Evolutionary conservation across 2,113 vertebrate species (phyloP).

Genomic region (Trichomycterus rosablanca): DNA sequence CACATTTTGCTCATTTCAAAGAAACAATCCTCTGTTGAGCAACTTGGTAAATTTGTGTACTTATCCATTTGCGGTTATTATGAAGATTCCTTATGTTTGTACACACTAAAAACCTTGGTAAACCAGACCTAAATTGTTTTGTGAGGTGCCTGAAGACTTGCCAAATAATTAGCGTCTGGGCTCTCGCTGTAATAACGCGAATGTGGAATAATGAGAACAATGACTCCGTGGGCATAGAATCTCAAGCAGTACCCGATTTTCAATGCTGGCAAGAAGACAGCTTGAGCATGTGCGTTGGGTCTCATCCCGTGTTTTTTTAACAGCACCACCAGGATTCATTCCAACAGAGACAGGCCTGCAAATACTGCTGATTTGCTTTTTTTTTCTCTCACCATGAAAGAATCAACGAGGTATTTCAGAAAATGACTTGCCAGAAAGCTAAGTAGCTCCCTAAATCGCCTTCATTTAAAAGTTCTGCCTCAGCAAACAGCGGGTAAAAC

Average conservation of each 20-base stretch:
- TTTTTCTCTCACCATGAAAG: conserved; percentile 13
- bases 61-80: too few species aligned
- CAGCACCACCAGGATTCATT: conserved; percentile 29
- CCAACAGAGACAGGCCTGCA: conserved; percentile 22
- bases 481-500: conserved; percentile 46
- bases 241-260: conserved; percentile 3
- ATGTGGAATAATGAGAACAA: conserved; percentile 44
- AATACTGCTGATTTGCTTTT: conserved; percentile 38
- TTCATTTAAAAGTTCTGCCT: conserved; percentile 55
- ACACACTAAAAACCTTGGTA: too few species aligned
- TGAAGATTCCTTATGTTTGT: too few species aligned
- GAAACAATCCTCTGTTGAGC: too few species aligned
- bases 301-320: conserved; percentile 32
- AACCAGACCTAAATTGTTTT: too few species aligned
- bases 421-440: conserved; percentile 21
- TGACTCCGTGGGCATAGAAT: conserved; percentile 25
- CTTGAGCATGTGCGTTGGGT: conserved; percentile 41
- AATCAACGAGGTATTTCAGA: conserved; percentile 23
- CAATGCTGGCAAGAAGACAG: conserved; percentile 34
- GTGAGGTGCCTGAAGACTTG: conserved; percentile 24
- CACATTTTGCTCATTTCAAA: too few species aligned
- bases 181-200: conserved; percentile 24
- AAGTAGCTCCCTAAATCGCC: conserved; percentile 22
- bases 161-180: conserved; percentile 36
- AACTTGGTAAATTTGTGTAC: too few species aligned